phyloP scores from a whole-genome alignment of 2,888 invertebrate genomes.

The Hydraecia micacea region DNA sequence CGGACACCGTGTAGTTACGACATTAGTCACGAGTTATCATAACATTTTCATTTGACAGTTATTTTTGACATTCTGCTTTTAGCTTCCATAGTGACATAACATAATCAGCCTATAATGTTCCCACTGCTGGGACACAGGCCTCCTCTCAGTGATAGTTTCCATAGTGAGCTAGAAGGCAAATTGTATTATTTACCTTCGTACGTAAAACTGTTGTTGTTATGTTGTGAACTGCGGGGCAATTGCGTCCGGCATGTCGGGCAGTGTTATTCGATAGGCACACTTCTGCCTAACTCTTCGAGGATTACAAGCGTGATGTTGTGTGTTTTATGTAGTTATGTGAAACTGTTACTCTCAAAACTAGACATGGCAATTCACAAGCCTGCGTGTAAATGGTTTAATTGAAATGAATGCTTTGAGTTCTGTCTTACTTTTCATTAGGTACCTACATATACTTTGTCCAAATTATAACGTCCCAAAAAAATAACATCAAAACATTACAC shows the following conservation, averaged over 20 bases:
- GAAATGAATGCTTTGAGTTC: background rate
- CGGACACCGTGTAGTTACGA: constrained; percentile 35
- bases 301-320: too few relatives aligned
- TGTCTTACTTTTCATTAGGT: background rate
- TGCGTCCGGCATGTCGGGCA: too few relatives aligned
- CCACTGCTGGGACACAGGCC: too few relatives aligned
- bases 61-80: background rate
- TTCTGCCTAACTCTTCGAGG: too few relatives aligned
- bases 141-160: too few relatives aligned
- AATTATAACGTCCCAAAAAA: background rate
- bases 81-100: too few relatives aligned
- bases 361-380: too few relatives aligned
- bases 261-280: too few relatives aligned
- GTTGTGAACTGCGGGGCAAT: background rate
- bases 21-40: constrained; percentile 26
- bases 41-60: background rate
- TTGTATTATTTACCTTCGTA: too few relatives aligned
- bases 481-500: constrained; percentile 13
- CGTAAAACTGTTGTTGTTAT: background rate
- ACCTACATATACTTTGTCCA: too few relatives aligned
- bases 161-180: background rate
- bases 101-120: too few relatives aligned
- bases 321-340: background rate
- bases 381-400: too few relatives aligned
- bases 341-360: background rate